phyloP scores from a whole-genome alignment of 2,113 vertebrate species.

The Lota lota region DNA sequence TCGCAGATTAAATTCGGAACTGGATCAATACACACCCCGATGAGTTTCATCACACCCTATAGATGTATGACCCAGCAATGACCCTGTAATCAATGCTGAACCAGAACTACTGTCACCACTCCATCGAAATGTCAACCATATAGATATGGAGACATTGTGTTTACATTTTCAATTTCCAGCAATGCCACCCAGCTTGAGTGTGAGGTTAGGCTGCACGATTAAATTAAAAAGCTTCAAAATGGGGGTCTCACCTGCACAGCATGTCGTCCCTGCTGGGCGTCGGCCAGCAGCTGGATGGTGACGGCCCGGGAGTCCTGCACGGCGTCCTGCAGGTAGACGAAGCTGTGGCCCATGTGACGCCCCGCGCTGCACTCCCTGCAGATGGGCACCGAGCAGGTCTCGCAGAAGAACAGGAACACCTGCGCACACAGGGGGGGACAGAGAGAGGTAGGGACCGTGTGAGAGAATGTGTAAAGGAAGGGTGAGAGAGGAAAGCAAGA shows the following conservation, averaged over 20 bases:
- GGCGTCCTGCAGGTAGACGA: slow-evolving; percentile 94
- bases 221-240: too few relatives aligned
- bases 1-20: too few relatives aligned
- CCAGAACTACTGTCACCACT: too few relatives aligned
- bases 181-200: too few relatives aligned
- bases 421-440: slow-evolving; percentile 38
- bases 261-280: slow-evolving; percentile 94
- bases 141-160: too few relatives aligned
- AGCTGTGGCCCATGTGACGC: slow-evolving; percentile 91
- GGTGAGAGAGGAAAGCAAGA: not conserved
- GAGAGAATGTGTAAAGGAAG: not conserved
- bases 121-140: too few relatives aligned
- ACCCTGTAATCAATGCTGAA: too few relatives aligned
- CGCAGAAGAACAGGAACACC: slow-evolving; percentile 96
- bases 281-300: slow-evolving; percentile 93
- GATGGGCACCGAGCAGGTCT: slow-evolving; percentile 93
- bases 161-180: too few relatives aligned
- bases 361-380: slow-evolving; percentile 94
- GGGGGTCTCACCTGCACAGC: slow-evolving; percentile 85
- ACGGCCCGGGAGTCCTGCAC: slow-evolving; percentile 92
- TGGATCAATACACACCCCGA: too few relatives aligned
- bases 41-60: too few relatives aligned
- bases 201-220: too few relatives aligned
- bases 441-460: not conserved
- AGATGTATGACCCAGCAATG: too few relatives aligned